Evolutionary conservation across 2,888 invertebrate species (phyloP), one percentile per base, ranked within the genome.

Genomic region (Anorthoa munda): DNA sequence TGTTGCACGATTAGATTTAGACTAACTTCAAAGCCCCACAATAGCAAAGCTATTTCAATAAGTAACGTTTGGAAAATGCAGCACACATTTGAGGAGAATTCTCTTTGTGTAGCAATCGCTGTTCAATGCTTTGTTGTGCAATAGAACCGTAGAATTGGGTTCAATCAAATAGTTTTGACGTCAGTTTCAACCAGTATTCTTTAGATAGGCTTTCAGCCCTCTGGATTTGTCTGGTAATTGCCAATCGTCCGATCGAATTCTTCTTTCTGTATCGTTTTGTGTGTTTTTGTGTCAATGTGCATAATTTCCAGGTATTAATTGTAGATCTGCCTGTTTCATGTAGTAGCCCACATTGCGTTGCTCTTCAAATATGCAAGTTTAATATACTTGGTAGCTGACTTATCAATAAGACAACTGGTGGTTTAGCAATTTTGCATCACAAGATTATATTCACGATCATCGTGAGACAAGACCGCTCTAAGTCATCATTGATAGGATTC

Each of bases 121-220:
- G 61, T 11, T 46, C 23, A 56, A 59, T 39, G 45, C 21, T 26
- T 64, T 21, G 46, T 75, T 65, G 18, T 82, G 45, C 5, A 56
- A 46, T 60, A 39, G 2, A 66, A 63, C 70, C 70, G 70, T 82
- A 46, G 63, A 79, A 82, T 82, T 51, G 46, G 4, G 58, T 66
- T 65, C 51, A 67, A 67, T 82, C 15, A 60, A 70, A 82, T 60
- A 59, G 66, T 71, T 82, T 60, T 48, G 13, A 66, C n/a, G 39
- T 59, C 48, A 59, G 26, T 15, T 55, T 39, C 9, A 45, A 46
- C 21, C 17, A 61, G 45, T 68, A 55, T 69, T 66, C 26, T 64
- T 56, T 60, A 23, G 63, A 63, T 60, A 69, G 39, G 58, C 79
- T 58, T 72, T 68, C 65, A 68, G 67, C 55, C 45, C 48, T 64